Evolutionary conservation across 1,140 invertebrate species (phyloP), one percentile per base, ranked within the genome.

Genomic region (Drosophila lowei): DNA sequence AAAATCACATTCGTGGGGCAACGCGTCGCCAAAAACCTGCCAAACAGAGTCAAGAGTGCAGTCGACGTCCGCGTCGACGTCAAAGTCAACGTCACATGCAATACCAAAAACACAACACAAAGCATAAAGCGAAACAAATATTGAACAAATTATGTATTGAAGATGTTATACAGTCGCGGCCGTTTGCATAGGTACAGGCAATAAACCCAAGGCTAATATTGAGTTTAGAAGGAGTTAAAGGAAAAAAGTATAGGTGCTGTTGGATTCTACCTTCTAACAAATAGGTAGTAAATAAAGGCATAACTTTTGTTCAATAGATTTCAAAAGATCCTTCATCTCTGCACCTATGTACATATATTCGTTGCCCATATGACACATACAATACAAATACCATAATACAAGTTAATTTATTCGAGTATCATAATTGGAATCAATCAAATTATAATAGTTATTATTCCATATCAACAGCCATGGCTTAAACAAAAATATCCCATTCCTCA

Each of bases 91-190:
- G 61, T 64, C 67, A 62, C 53, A 15, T 53, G 60, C 50, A 79
- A 75, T 49, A 72, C 52, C 63, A 68, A 76, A 66, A 85, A 76
- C 48, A 70, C 64, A 83, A 55, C 66, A 79, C 42, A 64, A 84
- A 84, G 77, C 76, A 76, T 64, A 50, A 61, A 71, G 63, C 58
- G 42, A 73, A 67, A 80, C 53, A 80, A 86, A 85, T 88, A 86
- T 81, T 88, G 74, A 88, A 78, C 49, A 68, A 86, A 72, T 85
- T 77, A 86, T 85, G 64, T 86, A 86, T 86, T 85, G 83, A 85
- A 86, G 81, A 62, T 58, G 53, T 46, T 2, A 2, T 3, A 80
- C 73, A 85, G 11, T 15, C 16, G 11, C 4, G 54, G 50, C 0
- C 42, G 62, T 0, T 3, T 0, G 21, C 59, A 56, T 68, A 74